Base-by-base conservation (phyloP, 2,888 invertebrate genomes). In the Apantesis nais region DNA sequence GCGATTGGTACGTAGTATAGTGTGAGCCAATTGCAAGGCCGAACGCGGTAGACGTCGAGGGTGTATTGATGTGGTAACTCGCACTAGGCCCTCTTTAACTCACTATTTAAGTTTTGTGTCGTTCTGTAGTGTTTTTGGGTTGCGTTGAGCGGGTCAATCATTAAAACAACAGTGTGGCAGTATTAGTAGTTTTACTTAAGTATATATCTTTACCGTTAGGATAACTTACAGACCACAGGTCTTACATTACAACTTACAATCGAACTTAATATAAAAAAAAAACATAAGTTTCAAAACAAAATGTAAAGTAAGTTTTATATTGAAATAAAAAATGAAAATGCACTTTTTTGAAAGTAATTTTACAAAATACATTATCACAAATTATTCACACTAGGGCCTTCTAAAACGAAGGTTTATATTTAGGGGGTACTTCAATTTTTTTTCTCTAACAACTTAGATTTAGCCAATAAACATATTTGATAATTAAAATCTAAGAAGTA, bases 151-250 rank as follows among this genome's bases (percentile, higher is more conserved):
- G 19, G 25, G 12, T 22, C 16, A 11, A 39, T 39, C 64, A 84
- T 81, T 82, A 72, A 85, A 85, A 86, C 84, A 80, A 83, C 76
- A 72, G 61, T 72, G 66, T 77, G 75, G 75, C 77, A 82, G 76
- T 81, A 78, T 82, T 82, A 82, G 78, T 83, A 70, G 65, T 60
- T 77, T 74, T 74, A 72, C 75, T 77, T 76, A 73, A 67, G 69
- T 76, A 70, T 81, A 71, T 79, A 39, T 37, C 12, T 78, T 76
- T 74, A 83, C 74, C 74, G 80, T 89, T 88, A 89, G 77, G 84
- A 83, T 87, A 86, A 85, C 90, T 92, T 93, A 92, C 83, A 93
- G 94, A 94, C 93, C 94, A 94, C 69, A 87, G 93, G 93, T 93
- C 94, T 92, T 94, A 93, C 94, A 77, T 71, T 81, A 81, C 66